These are phyloP conservation scores for Hyla sarda DNA, from an alignment of 2,113 vertebrate genomes.

Conservation along the genomic window DNA sequence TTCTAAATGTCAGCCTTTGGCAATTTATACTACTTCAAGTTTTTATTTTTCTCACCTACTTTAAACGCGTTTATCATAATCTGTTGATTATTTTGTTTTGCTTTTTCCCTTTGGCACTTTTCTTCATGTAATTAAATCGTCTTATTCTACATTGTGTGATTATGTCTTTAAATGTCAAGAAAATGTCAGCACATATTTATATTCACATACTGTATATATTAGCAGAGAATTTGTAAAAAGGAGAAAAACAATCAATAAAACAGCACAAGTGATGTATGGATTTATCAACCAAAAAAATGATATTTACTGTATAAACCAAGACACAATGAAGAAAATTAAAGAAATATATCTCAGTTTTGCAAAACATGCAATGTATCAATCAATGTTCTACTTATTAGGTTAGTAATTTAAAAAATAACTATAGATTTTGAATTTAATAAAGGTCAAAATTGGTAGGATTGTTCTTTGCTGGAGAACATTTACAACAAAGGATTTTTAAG, in stretches of 20 bases:
- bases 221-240: neutral
- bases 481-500: no score
- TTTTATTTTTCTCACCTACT: neutral
- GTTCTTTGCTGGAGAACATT: no score
- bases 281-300: neutral
- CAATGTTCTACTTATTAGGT: no score
- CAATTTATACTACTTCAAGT: neutral
- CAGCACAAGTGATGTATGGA: neutral
- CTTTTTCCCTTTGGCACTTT: constrained; percentile 3
- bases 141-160: neutral
- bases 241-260: neutral
- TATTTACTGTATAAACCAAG: no score
- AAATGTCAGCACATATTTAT: neutral
- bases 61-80: constrained; percentile 12
- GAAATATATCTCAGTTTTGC: no score
- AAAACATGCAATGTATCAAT: no score
- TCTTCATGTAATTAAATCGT: constrained; percentile 17
- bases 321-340: no score
- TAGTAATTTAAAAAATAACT: no score
- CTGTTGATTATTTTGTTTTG: constrained; percentile 4
- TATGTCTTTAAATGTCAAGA: constrained; percentile 1
- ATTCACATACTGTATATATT: neutral
- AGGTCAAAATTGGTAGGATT: no score
- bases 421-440: no score
- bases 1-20: neutral